Evolutionary conservation across 2,888 invertebrate species (phyloP).

Genomic region (Beris morrisii): DNA sequence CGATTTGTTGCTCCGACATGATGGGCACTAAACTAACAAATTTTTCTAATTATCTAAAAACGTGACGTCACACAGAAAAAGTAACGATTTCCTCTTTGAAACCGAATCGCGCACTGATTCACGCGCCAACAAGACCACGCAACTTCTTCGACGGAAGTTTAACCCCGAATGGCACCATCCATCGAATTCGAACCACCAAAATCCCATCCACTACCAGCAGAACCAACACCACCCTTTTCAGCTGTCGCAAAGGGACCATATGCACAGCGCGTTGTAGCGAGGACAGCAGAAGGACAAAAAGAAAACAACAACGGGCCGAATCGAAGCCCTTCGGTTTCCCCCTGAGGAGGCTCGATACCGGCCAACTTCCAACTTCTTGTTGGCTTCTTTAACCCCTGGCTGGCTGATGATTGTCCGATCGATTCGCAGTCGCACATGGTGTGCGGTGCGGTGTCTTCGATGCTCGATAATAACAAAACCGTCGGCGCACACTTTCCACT

Average conservation of each 20-base stretch:
- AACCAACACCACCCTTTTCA: neutral
- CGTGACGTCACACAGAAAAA: neutral
- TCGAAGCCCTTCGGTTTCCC: neutral
- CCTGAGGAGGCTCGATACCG: neutral
- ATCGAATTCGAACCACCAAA: neutral
- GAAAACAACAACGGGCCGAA: neutral
- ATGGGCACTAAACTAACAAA: neutral
- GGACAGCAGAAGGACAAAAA: constrained; percentile 19
- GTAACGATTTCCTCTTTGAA: too few relatives aligned
- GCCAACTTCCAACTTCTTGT: too few relatives aligned
- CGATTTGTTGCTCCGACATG: constrained; percentile 23
- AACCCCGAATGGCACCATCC: too few relatives aligned
- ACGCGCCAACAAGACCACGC: too few relatives aligned
- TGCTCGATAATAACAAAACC: neutral
- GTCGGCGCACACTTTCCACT: constrained; percentile 9
- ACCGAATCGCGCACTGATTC: too few relatives aligned
- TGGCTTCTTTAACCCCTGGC: too few relatives aligned
- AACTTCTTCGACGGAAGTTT: too few relatives aligned
- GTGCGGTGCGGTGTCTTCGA: neutral
- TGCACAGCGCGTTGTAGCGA: neutral
- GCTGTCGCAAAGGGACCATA: constrained; percentile 7
- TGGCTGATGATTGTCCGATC: neutral
- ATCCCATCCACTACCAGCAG: constrained; percentile 1
- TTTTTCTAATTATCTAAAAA: neutral
- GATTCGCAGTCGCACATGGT: neutral